Evolutionary conservation across 2,888 invertebrate species (phyloP), one percentile per base, ranked within the genome.

Genomic region (Lasioglossum oenotherae): DNA sequence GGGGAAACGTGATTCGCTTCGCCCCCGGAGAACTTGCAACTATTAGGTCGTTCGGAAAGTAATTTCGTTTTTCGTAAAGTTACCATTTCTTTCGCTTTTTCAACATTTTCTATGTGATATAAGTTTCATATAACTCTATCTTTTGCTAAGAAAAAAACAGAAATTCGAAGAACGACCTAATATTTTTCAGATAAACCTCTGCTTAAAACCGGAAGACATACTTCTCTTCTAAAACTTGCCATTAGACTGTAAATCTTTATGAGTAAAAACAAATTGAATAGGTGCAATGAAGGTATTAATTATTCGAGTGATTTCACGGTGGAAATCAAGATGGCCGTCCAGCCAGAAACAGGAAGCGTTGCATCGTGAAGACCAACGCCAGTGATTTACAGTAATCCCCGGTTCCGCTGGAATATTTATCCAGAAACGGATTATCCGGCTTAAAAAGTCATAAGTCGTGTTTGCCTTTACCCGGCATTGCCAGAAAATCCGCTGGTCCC

Each of bases 391-490:
- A 12, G 12, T 88, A 89, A 87, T 89, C 82, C 78, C 31, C 27
- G 60, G 57, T 64, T 80, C 16, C 41, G 38, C 27, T 69, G 60
- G 74, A 31, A 23, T 90, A 88, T 91, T 92, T 92, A 91, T 90
- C 89, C 85, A 79, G 67, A 77, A 64, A 16, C 74, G 88, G 91
- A 92, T 93, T 87, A 93, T 93, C 92, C 92, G 86, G 89, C 80
- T 93, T 88, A 91, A 92, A 91, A 91, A 93, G 93, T 92, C 90
- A 91, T 78, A 81, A 89, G 81, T 88, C 84, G 81, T 88, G 81
- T 91, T 92, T 90, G 80, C 83, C 69, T 87, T 89, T 72, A 44
- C 74, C 78, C 67, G 64, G 12, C 44, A 46, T 49, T 14, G 53
- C 35, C 27, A 27, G 80, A 41, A 73, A 83, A 69, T n/a, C 46